Base-by-base conservation (phyloP, 2,797 vertebrate species). In the Eurystomus glaucurus region DNA sequence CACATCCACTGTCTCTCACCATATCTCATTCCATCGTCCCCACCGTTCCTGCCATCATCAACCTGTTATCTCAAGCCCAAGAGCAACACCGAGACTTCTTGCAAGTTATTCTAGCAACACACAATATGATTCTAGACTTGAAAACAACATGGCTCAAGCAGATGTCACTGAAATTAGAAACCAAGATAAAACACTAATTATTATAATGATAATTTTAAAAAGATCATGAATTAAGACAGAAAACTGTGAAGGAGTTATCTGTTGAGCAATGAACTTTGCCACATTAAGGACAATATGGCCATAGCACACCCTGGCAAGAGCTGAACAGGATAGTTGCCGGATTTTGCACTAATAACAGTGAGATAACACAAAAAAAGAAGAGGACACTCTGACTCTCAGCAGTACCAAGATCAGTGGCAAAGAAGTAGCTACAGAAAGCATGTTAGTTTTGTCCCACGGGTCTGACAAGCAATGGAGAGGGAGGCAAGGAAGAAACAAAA, bases 401-500 rank as follows among this genome's bases (percentile, higher is more conserved):
- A 70, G 48, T 22, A 74, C 43, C 25, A 55, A 78, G 52, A 57
- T 28, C 69, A 86, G 80, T 14, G 37, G 37, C 52, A 91, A 91
- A 77, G 37, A 45, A 29, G 70, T 10, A 91, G 41, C 62, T 54
- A 54, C 46, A 76, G 60, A 60, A 87, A 94, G 77, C 2, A 1
- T 3, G 17, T 5, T 46, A 10, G 2, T 41, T 95, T 83, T 81
- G 80, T 72, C 81, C 76, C 83, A 25, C 19, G 23, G 66, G 14
- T 29, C 76, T 90, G 72, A 84, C 37, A 55, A 86, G 10, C 52
- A 43, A 43, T 75, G 50, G 46, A 50, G 39, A 57, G 22, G 64
- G 14, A 92, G 76, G 60, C 52, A 90, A 74, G 7, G 35, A 77
- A 92, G 57, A 69, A 92, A 90, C 1, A 2, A 92, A 93, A 74